phyloP scores from a whole-genome alignment of 2,797 vertebrate species.

The Chlorospingus flavigularis region DNA sequence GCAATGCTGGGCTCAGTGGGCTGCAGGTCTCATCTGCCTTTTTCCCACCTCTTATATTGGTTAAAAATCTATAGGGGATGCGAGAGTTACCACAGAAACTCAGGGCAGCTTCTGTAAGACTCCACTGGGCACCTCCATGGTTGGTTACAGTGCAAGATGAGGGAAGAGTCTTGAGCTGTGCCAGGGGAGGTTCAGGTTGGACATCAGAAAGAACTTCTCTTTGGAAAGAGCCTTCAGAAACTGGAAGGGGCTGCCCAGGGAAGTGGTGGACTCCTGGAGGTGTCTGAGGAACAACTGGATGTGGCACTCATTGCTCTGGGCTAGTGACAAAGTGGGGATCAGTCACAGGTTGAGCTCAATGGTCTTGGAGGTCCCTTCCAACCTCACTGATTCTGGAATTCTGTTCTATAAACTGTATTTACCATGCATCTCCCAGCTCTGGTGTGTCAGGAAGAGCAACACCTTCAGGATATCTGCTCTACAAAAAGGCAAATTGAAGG shows the following conservation, averaged over 20 bases:
- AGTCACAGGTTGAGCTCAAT: not conserved
- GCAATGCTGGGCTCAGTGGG: accelerated
- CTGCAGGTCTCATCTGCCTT: not conserved
- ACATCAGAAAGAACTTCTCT: not conserved
- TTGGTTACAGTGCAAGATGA: not conserved
- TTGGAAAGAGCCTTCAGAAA: not conserved
- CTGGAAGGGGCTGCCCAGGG: not conserved
- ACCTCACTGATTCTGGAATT: not conserved
- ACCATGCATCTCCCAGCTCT: accelerated
- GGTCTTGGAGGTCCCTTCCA: not conserved
- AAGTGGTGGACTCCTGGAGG: not conserved
- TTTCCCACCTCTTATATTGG: accelerated
- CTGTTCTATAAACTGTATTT: accelerated
- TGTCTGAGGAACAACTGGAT: not conserved
- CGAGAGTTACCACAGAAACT: not conserved
- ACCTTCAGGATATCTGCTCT: accelerated
- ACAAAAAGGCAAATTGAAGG: accelerated
- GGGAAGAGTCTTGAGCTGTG: not conserved
- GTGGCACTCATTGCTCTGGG: not conserved
- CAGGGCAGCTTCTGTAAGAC: not conserved
- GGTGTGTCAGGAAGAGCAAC: accelerated
- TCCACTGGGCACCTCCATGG: accelerated
- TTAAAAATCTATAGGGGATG: not conserved
- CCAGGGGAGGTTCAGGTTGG: not conserved
- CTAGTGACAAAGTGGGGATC: not conserved